Conservation (phyloP, 2,113 vertebrate genomes). For the Vombatus ursinus region DNA sequence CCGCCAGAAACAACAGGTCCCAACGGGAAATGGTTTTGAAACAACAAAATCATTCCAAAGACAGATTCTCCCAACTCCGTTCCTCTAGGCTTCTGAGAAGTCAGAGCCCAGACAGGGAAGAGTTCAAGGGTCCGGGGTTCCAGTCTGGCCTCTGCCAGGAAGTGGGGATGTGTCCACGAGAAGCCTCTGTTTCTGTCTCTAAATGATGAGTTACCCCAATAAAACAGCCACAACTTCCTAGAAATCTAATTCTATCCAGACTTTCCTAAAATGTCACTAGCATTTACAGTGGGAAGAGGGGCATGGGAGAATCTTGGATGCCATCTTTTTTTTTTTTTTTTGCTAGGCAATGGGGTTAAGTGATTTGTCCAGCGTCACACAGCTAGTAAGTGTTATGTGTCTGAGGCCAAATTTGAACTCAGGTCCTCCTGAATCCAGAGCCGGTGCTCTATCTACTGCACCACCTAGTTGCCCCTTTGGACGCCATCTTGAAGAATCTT, state of each 20-base stretch:
- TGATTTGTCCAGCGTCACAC: too few species aligned
- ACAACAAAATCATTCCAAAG: slow-evolving; percentile 49
- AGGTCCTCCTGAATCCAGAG: too few species aligned
- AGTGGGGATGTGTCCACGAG: too few species aligned
- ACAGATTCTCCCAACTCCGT: not conserved
- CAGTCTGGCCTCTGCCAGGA: not conserved
- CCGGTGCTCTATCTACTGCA: too few species aligned
- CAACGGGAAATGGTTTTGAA: slow-evolving; percentile 22
- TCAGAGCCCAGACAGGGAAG: not conserved
- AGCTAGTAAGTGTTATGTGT: too few species aligned
- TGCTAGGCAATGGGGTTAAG: too few species aligned
- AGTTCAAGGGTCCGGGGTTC: not conserved
- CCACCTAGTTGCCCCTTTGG: too few species aligned
- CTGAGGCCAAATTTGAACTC: too few species aligned
- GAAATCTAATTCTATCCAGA: not conserved
- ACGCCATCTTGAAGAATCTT: too few species aligned
- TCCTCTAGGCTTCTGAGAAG: not conserved
- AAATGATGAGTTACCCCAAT: not conserved
- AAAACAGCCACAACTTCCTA: not conserved
- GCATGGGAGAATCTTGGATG: not conserved
- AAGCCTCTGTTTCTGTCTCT: not conserved
- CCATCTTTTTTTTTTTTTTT: too few species aligned
- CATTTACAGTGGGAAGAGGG: not conserved
- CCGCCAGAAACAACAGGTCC: slow-evolving; percentile 52
- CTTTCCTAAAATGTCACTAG: not conserved